Conservation (phyloP, 1,140 invertebrate genomes). For the Cyphomyrmex costatus region DNA sequence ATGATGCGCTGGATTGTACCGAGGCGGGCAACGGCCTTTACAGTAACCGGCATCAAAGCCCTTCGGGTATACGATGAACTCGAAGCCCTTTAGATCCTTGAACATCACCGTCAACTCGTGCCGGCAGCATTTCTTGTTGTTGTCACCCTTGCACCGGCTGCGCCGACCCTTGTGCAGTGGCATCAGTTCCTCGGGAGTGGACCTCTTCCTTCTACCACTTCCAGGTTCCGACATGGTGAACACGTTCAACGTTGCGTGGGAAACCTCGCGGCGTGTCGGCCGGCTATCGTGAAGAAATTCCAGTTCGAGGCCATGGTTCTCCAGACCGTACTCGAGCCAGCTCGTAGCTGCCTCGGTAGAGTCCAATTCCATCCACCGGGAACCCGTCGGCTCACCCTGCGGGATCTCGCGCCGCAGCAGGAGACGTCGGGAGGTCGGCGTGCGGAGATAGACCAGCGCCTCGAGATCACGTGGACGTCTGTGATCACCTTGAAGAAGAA, state of each 20-base stretch:
- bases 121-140: conserved; percentile 89
- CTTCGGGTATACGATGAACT: conserved; percentile 91
- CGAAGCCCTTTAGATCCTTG: conserved; percentile 90
- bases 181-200: conserved; percentile 80
- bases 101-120: conserved; percentile 90
- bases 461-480: conserved; percentile 54
- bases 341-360: conserved; percentile 85
- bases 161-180: conserved; percentile 82
- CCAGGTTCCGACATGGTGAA: conserved; percentile 74
- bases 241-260: conserved; percentile 85
- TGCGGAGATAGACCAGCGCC: conserved; percentile 65
- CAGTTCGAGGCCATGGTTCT: conserved; percentile 87
- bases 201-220: conserved; percentile 59
- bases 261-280: conserved; percentile 78
- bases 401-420: conserved; percentile 40
- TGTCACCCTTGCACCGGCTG: conserved; percentile 86
- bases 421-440: conserved; percentile 28
- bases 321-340: conserved; percentile 84
- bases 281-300: conserved; percentile 83
- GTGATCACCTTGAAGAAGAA: conserved; percentile 68
- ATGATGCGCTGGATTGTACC: conserved; percentile 91
- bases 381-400: conserved; percentile 12
- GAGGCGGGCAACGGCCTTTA: conserved; percentile 90
- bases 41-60: conserved; percentile 92
- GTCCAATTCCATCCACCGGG: conserved; percentile 88